These are phyloP conservation scores for Tipula confusa DNA, from an alignment of 2,888 invertebrate genomes.

Conservation along the genomic window DNA sequence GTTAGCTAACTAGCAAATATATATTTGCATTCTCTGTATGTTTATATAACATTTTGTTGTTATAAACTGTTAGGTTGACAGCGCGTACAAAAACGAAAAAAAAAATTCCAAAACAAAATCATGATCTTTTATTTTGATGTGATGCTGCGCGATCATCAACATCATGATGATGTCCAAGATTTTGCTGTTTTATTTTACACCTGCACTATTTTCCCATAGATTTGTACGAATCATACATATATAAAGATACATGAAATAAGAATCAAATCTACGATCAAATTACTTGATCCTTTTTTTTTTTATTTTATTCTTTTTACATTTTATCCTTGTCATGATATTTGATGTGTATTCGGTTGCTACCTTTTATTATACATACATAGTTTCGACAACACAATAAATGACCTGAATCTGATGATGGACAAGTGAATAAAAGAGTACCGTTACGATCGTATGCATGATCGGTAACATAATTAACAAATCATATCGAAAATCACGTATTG, in stretches of 20 bases:
- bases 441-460: background rate
- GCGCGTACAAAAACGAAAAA: background rate
- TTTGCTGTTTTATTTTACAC: slow-evolving; percentile 39
- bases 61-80: background rate
- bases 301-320: no score
- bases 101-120: background rate
- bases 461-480: background rate
- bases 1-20: background rate
- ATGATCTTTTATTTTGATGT: slow-evolving; percentile 35
- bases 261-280: background rate
- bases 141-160: background rate
- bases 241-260: slow-evolving; percentile 32
- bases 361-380: background rate
- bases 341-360: background rate
- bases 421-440: slow-evolving; percentile 25
- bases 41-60: background rate
- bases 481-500: background rate
- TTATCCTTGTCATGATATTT: slow-evolving; percentile 7
- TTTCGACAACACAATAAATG: background rate
- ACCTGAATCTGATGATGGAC: background rate
- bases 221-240: slow-evolving; percentile 33
- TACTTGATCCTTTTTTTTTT: slow-evolving; percentile 13
- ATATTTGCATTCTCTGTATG: background rate
- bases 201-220: slow-evolving; percentile 35
- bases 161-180: background rate